A percentile compares a stretch with the other conserved stretches of the same genome.
phyloP scores from a whole-genome alignment of 1,140 invertebrate species.

The Drosophila elegans region DNA sequence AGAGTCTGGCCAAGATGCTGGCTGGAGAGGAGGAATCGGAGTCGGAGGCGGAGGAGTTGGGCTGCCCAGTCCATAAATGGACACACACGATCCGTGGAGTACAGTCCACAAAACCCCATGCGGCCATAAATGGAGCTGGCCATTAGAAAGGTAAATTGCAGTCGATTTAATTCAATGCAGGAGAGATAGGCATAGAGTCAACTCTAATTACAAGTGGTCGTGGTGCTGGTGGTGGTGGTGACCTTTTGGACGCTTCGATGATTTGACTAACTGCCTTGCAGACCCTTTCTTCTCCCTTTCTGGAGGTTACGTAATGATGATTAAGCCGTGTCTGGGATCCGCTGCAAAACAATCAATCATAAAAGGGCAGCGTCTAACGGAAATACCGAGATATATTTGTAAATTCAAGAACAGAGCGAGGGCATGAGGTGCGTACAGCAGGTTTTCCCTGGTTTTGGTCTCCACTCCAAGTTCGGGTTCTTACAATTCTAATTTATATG shows the following conservation, averaged over 20 bases:
- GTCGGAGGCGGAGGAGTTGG: constrained; percentile 9
- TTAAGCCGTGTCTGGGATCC: constrained; percentile 34
- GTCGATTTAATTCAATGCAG: constrained; percentile 62
- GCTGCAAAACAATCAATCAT: constrained; percentile 49
- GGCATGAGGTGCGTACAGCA: background rate
- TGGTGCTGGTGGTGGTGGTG: constrained; percentile 23
- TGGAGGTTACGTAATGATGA: constrained; percentile 34
- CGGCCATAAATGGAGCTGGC: constrained; percentile 55
- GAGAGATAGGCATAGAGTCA: constrained; percentile 8
- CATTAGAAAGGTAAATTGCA: constrained; percentile 63
- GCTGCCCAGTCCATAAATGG: constrained; percentile 46
- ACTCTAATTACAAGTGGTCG: constrained; percentile 47
- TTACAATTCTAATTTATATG: constrained; percentile 77
- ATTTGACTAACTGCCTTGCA: constrained; percentile 43
- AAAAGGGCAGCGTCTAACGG: constrained; percentile 62
- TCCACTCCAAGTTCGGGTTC: constrained; percentile 19
- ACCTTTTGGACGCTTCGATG: constrained; percentile 55
- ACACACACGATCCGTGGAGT: constrained; percentile 53
- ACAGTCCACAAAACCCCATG: constrained; percentile 16
- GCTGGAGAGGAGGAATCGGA: background rate
- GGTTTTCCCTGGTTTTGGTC: constrained; percentile 6
- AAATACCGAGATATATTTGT: constrained; percentile 38
- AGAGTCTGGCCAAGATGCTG: constrained; percentile 18
- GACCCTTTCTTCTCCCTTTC: constrained; percentile 10
- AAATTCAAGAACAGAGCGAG: constrained; percentile 17